phyloP scores from a whole-genome alignment of 2,113 vertebrate genomes.

The Istiophorus platypterus region DNA sequence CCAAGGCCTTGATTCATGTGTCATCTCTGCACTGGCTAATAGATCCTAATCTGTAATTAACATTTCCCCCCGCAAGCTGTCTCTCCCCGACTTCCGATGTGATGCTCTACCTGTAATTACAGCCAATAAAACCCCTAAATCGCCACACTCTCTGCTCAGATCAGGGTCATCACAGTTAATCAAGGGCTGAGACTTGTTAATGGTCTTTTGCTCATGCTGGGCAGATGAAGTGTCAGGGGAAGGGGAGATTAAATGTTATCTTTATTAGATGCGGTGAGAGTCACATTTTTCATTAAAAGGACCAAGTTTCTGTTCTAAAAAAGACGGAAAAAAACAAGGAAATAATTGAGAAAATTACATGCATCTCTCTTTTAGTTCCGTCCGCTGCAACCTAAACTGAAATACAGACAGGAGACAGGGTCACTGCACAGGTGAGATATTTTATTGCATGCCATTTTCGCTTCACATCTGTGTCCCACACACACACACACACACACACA shows the following conservation, averaged over 20 bases:
- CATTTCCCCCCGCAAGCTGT: slow-evolving; percentile 65
- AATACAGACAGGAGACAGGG: slow-evolving; percentile 26
- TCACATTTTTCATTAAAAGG: slow-evolving; percentile 18
- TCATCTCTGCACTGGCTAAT: slow-evolving; percentile 67
- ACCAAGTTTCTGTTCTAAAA: slow-evolving; percentile 9
- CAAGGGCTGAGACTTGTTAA: slow-evolving; percentile 71
- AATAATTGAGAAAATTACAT: slow-evolving; percentile 38
- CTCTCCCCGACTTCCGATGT: slow-evolving; percentile 71
- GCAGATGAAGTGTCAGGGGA: slow-evolving; percentile 62
- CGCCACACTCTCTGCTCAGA: slow-evolving; percentile 57
- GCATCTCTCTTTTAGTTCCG: neutral
- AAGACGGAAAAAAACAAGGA: neutral
- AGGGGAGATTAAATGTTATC: slow-evolving; percentile 59
- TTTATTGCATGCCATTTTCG: slow-evolving; percentile 82
- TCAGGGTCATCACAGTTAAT: slow-evolving; percentile 76
- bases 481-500: neutral
- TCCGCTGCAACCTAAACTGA: slow-evolving; percentile 15
- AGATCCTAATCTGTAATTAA: slow-evolving; percentile 74
- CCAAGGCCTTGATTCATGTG: slow-evolving; percentile 25
- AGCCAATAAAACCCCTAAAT: slow-evolving; percentile 70
- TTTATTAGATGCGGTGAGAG: slow-evolving; percentile 55
- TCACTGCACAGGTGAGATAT: slow-evolving; percentile 68
- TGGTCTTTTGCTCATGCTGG: slow-evolving; percentile 72
- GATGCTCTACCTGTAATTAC: slow-evolving; percentile 76
- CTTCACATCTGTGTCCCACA: slow-evolving; percentile 23